These are phyloP conservation scores for Darevskia mixta DNA, from an alignment of 2,797 vertebrate genomes.

Conservation along the genomic window DNA sequence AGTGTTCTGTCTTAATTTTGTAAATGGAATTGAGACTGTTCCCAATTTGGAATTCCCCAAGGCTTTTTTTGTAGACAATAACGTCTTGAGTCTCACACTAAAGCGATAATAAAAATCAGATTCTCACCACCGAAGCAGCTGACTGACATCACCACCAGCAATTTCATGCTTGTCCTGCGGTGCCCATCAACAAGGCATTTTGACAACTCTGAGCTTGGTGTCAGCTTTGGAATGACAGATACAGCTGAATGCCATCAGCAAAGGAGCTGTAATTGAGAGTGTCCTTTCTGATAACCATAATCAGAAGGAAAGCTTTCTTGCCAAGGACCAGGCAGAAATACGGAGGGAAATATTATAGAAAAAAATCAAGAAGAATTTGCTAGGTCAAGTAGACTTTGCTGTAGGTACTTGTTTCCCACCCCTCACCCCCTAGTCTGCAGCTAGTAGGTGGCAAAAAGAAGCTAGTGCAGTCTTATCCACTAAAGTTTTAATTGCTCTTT, in stretches of 20 bases:
- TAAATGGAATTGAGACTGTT: constrained; percentile 28
- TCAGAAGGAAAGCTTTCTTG: background rate
- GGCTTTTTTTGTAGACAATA: constrained; percentile 29
- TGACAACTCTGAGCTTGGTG: background rate
- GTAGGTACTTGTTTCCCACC: background rate
- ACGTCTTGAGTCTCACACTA: constrained; percentile 19
- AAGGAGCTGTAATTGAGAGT: background rate
- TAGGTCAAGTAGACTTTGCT: background rate
- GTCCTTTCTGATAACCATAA: background rate
- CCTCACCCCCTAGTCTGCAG: background rate
- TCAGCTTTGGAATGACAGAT: background rate
- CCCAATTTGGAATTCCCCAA: background rate
- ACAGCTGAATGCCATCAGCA: background rate
- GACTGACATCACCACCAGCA: background rate
- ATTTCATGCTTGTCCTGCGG: background rate
- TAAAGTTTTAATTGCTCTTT: constrained; percentile 2
- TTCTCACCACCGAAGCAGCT: background rate
- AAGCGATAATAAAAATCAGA: constrained; percentile 38
- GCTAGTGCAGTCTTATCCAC: background rate
- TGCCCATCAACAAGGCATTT: background rate
- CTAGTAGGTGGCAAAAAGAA: background rate
- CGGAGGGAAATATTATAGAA: background rate
- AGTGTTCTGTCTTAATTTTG: background rate
- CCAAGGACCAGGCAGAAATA: background rate
- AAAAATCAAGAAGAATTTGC: background rate